Conservation (phyloP, 1,140 invertebrate genomes). For the Philopotamus ludificatus region DNA sequence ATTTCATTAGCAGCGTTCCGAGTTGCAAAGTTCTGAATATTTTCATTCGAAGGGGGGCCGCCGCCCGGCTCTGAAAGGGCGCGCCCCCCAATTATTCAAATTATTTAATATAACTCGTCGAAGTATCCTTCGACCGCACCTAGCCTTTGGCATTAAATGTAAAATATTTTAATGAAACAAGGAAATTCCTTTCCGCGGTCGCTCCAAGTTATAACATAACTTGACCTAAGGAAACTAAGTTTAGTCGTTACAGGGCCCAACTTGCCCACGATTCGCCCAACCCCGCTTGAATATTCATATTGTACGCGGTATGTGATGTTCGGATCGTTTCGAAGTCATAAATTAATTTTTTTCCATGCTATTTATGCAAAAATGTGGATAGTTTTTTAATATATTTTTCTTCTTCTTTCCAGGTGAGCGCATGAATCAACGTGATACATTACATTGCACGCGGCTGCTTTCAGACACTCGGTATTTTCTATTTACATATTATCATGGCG, state of each 20-base stretch:
- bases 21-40: neutral
- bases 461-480: too few species aligned
- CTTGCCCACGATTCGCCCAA: neutral
- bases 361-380: neutral
- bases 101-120: conserved; percentile 22
- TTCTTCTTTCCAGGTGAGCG: neutral
- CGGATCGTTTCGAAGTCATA: neutral
- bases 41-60: neutral
- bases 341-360: neutral
- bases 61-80: too few species aligned
- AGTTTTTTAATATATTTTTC: neutral
- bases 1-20: neutral
- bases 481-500: too few species aligned
- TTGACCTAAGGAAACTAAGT: conserved; percentile 27
- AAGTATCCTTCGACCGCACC: conserved; percentile 17
- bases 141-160: conserved; percentile 10
- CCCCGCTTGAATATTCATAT: conserved; percentile 9
- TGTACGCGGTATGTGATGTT: neutral
- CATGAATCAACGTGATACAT: neutral
- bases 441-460: neutral
- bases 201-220: conserved; percentile 17
- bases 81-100: conserved; percentile 16
- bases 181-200: conserved; percentile 26
- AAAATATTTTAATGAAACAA: conserved; percentile 32
- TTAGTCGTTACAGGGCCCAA: conserved; percentile 11